Conservation (phyloP, 2,888 invertebrate species). For the Linyphia triangularis region DNA sequence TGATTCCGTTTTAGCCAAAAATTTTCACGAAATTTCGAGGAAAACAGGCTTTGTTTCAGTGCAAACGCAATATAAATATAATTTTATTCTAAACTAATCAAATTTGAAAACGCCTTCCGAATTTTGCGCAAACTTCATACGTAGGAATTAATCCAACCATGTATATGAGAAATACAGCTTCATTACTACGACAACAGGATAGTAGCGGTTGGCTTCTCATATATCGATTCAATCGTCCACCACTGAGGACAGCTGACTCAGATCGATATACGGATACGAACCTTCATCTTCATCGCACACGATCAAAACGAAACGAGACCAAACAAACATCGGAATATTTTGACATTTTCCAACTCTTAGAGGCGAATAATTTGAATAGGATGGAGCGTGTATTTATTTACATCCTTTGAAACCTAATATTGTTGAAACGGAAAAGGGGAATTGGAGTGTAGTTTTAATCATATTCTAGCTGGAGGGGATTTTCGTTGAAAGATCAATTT, state of each 20-base stretch:
- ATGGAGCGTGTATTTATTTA: neutral
- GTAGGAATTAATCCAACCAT: no score
- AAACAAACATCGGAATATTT: slow-evolving; percentile 16
- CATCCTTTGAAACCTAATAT: neutral
- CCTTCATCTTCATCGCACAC: slow-evolving; percentile 65
- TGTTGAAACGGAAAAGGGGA: neutral
- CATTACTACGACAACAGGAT: slow-evolving; percentile 33
- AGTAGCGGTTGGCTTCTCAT: neutral
- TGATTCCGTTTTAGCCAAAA: no score
- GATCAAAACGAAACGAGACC: neutral
- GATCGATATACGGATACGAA: slow-evolving; percentile 46
- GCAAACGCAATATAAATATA: no score
- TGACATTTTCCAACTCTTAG: slow-evolving; percentile 13
- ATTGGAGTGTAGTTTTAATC: neutral
- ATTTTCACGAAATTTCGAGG: no score
- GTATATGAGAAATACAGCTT: neutral
- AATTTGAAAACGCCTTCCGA: no score
- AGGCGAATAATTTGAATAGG: slow-evolving; percentile 3
- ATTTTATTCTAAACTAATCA: no score
- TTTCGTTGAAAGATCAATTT: neutral
- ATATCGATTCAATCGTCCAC: slow-evolving; percentile 45
- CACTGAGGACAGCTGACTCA: neutral
- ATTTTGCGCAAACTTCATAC: no score
- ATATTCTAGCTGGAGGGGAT: neutral
- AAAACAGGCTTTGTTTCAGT: no score